Base-by-base conservation (phyloP, 1,140 invertebrate species). In the Bactericera cockerelli region DNA sequence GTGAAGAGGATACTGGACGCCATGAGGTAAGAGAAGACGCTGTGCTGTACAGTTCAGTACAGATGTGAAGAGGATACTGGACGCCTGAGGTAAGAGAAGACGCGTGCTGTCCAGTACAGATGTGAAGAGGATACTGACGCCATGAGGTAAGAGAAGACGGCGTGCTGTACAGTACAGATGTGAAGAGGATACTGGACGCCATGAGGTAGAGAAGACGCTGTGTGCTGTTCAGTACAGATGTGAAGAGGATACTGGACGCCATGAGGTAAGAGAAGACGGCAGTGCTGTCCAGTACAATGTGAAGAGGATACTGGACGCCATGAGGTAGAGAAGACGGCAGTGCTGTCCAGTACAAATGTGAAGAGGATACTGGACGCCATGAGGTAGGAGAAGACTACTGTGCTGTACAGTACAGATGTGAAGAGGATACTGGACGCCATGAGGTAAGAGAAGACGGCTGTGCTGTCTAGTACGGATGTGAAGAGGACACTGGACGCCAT, bases 131-230 rank as follows among this genome's bases (percentile, higher is more conserved):
- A n/a, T n/a, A n/a, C n/a, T n/a, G n/a, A n/a, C n/a, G n/a, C n/a
- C 73, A 95, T 6, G 81, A 84, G 67, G 92, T 91, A 36, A 94
- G 92, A 89, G 89, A 95, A 70, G 84, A 89, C 68, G 89, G 86
- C 8, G 84, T 84, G 3, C 69, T 93, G 21, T 76, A 80, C 1
- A 77, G 83, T 11, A 81, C 84, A 26, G 89, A 89, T 70, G 90
- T 96, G 0, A 91, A 93, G 72, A 75, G 82, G 57, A 87, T 93
- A 63, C 71, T 95, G 55, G 90, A 95, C 69, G 83, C 86, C 53
- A 77, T 95, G 38, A 81, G 89, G 62, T 82, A n/a, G 33, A 36
- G 33, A n/a, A n/a, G n/a, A n/a, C n/a, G n/a, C 68, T 89, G 86
- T 8, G 84, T 84, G 3, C 69, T 93, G 21, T 76, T 80, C 1